Base-by-base conservation (phyloP, 2,797 vertebrate species). In the Tinamus major region DNA sequence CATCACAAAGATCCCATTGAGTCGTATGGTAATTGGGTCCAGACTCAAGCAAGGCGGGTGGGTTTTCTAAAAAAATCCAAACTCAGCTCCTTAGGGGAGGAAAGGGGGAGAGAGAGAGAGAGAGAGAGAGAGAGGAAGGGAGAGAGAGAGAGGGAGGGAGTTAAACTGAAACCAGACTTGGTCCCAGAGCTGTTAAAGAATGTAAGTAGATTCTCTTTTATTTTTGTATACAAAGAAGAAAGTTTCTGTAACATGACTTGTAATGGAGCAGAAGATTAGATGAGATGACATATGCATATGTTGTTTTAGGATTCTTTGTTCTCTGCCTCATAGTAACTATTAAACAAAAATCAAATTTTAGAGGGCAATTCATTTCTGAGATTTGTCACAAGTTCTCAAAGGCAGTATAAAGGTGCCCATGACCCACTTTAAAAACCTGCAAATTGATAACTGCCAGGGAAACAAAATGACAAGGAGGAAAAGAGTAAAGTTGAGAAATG, bases 251-350 rank as follows among this genome's bases (percentile, higher is more conserved):
- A 59, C 1, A 1, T 53, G 61, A 41, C 24, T 85, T 85, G 33
- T 18, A 53, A 71, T 23, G 58, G 83, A 75, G 9, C 9, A 4
- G 31, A 67, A 62, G n/a, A 49, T 55, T 58, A 78, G 71, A 41
- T 33, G 10, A 39, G 21, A 85, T 23, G 6, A 24, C 2, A 7
- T 9, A 5, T 19, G 4, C 0, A 0, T 31, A 0, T 51, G 12
- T 65, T 79, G 18, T 35, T n/a, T 65, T 71, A 61, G 21, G 19
- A 59, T 19, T 2, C 10, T 62, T 72, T 69, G 21, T 53, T 69
- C 6, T 48, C 39, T 70, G 42, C 10, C 11, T 17, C 35, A 61
- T 27, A 59, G 31, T 27, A 84, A 59, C 55, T 81, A 33, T 19
- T 26, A 61, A 79, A 11, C 13, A 71, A n/a, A 21, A 77, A 48